A percentile compares a stretch with the other conserved stretches of the same genome.
Evolutionary conservation across 2,113 vertebrate genomes (phyloP).

Genomic region (Choloepus hoffmanni): DNA sequence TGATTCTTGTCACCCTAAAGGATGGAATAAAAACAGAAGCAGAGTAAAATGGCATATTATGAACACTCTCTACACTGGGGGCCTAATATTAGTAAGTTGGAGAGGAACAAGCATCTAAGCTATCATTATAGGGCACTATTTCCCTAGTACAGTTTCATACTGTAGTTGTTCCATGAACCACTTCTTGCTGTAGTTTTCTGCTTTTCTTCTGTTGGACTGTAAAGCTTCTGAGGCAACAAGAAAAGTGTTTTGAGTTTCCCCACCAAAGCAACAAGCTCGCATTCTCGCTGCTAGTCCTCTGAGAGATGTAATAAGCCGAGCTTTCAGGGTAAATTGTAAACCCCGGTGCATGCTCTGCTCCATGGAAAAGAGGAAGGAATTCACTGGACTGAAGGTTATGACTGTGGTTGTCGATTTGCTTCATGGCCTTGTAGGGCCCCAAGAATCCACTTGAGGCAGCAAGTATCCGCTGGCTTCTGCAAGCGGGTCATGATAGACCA

Average conservation of each 20-base stretch:
- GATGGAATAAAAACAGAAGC: conserved; percentile 48
- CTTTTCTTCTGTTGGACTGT: neutral
- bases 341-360: fast-evolving
- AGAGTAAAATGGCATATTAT: neutral
- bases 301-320: neutral
- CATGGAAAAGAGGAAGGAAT: neutral
- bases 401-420: neutral
- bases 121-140: conserved; percentile 29
- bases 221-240: neutral
- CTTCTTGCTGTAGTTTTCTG: neutral
- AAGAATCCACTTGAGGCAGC: neutral
- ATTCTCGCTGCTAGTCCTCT: neutral
- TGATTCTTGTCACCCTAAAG: conserved; percentile 28
- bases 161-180: neutral
- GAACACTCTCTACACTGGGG: neutral
- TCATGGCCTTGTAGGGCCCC: neutral
- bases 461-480: neutral
- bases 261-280: neutral
- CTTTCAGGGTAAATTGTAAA: neutral
- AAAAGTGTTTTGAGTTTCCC: conserved; percentile 5
- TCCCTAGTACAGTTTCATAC: neutral
- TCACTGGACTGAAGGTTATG: neutral
- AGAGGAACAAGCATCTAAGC: neutral
- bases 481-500: neutral
- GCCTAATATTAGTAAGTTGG: conserved; percentile 47